phyloP scores from a whole-genome alignment of 2,888 invertebrate genomes.

The Tetrapedia diversipes region DNA sequence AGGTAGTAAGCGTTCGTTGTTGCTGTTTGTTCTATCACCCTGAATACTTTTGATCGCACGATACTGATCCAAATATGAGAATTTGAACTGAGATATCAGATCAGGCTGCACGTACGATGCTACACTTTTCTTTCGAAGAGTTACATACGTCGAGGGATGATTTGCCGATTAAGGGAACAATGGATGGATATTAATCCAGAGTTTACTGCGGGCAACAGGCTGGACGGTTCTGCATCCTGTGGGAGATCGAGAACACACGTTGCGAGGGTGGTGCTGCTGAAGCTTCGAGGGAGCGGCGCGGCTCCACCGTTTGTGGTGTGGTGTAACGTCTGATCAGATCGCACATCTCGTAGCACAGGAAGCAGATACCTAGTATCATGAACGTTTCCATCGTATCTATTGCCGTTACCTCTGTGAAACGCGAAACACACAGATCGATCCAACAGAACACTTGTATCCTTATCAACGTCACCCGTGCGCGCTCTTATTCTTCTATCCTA shows the following conservation, averaged over 20 bases:
- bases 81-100: too few species aligned
- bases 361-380: constrained; percentile 87
- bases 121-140: not conserved
- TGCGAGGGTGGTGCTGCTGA: constrained; percentile 72
- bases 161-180: too few species aligned
- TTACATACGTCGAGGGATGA: not conserved
- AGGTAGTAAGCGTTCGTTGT: too few species aligned
- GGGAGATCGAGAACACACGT: constrained; percentile 82
- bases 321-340: constrained; percentile 84
- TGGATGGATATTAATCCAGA: not conserved
- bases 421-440: constrained; percentile 8
- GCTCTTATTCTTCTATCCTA: not conserved
- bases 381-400: constrained; percentile 86
- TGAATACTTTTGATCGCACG: not conserved
- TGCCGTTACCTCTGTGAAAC: constrained; percentile 10
- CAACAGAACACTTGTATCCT: not conserved
- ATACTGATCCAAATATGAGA: too few species aligned
- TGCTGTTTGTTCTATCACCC: not conserved
- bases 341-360: constrained; percentile 88
- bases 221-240: constrained; percentile 71
- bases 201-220: constrained; percentile 72
- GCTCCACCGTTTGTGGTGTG: constrained; percentile 72
- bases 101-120: too few species aligned
- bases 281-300: constrained; percentile 69
- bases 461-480: not conserved